Evolutionary conservation across 2,797 vertebrate genomes (phyloP).

Genomic region (Podarcis siculus): DNA sequence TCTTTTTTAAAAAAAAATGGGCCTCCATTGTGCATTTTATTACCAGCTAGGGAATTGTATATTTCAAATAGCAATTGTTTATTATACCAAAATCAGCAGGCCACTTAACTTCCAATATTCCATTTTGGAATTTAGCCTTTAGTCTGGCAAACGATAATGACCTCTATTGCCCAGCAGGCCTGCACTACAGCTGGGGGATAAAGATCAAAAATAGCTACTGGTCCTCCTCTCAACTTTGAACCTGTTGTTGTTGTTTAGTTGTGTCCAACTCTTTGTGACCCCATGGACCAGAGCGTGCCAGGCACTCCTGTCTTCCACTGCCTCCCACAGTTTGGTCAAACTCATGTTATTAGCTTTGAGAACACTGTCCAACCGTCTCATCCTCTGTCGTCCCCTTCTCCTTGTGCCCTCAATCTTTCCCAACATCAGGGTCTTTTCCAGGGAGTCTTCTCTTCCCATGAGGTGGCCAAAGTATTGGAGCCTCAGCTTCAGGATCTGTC

Average conservation of each 20-base stretch:
- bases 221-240: conserved; percentile 26
- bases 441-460: no score
- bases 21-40: background rate
- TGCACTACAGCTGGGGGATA: conserved; percentile 41
- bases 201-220: conserved; percentile 40
- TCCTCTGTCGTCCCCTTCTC: no score
- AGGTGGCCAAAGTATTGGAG: no score
- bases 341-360: no score
- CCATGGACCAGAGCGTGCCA: no score
- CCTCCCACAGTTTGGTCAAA: no score
- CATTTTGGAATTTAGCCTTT: conserved; percentile 60
- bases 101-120: conserved; percentile 65
- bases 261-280: no score
- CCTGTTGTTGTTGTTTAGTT: background rate
- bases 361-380: no score
- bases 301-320: no score
- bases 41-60: conserved; percentile 11
- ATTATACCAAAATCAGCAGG: conserved; percentile 55
- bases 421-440: no score
- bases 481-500: no score
- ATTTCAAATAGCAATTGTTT: conserved; percentile 62
- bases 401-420: no score
- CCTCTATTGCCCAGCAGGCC: conserved; percentile 56
- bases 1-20: background rate
- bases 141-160: conserved; percentile 49